These are phyloP conservation scores for Saiga tatarica DNA, from an alignment of 2,113 vertebrate species.

Conservation along the genomic window DNA sequence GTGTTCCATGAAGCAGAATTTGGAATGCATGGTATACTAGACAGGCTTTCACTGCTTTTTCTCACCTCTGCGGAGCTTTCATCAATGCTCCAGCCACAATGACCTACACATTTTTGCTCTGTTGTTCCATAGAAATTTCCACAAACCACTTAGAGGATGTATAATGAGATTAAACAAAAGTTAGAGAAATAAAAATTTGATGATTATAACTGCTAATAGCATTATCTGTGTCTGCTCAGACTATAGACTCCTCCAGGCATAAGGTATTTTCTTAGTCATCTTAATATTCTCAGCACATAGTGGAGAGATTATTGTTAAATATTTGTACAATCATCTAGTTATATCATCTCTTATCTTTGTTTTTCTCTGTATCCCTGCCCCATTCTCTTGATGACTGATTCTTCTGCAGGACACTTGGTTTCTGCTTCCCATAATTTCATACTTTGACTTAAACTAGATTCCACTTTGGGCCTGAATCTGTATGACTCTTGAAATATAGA, in stretches of 20 bases:
- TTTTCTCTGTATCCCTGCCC: neutral
- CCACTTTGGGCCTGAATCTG: neutral
- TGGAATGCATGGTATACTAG: neutral
- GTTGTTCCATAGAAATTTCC: neutral
- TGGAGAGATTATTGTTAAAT: neutral
- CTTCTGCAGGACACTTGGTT: neutral
- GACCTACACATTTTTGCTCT: neutral
- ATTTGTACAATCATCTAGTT: neutral
- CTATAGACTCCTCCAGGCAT: neutral
- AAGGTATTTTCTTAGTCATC: neutral
- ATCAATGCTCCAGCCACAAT: neutral
- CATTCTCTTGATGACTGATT: neutral
- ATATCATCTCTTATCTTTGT: neutral
- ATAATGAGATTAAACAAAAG: slow-evolving; percentile 3
- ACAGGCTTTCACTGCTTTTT: neutral
- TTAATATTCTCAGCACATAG: slow-evolving; percentile 8
- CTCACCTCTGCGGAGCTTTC: neutral
- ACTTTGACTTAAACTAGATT: neutral
- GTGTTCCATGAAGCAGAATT: neutral
- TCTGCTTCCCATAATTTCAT: neutral
- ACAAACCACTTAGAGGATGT: neutral
- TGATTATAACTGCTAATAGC: neutral
- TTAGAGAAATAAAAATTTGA: neutral
- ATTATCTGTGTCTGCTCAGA: neutral
- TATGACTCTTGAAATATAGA: neutral